Evolutionary conservation across 2,113 vertebrate species (phyloP), one percentile per base, ranked within the genome.

Genomic region (Columba livia): DNA sequence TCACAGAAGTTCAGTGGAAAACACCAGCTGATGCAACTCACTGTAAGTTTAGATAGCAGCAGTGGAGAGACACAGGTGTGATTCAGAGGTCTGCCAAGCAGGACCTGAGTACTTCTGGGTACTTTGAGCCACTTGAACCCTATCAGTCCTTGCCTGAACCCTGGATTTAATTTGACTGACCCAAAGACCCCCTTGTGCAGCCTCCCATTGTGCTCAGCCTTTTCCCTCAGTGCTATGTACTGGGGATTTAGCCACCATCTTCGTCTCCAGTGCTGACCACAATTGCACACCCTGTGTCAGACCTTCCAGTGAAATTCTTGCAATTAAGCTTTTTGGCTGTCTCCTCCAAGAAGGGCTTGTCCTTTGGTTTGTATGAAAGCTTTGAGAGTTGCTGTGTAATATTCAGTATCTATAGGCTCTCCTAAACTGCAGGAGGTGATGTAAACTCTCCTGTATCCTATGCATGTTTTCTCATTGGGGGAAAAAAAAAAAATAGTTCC

Each of bases 371-470:
- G 18, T 29, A 44, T 1, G 0, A 36, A 78, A 73, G 7, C 24
- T 70, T 56, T 34, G 32, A 66, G 26, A 8, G 60, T 60, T 0
- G 0, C 54, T 77, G 18, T 38, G 0, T 0, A 31, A 15, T 14
- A 24, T n/a, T 40, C 11, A 11, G 58, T 17, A 25, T 61, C 29
- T 54, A 15, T 65, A 57, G 26, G 25, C 40, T 77, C 15, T 15
- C 26, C 13, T 23, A 50, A 48, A 60, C 36, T 80, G 47, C 29
- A 44, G 51, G 40, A 66, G 57, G 36, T 54, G 51, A 28, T 31
- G 8, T 53, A 67, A 81, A 9, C 13, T n/a, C 47, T 36, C 26
- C 23, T 77, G 17, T 36, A 34, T 11, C 26, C 4, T 1, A 19
- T 15, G 14, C 18, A 7, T 19, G 17, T 15, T 44, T 89, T 53